Percentiles rank a stretch among this genome's conserved stretches.
phyloP scores from a whole-genome alignment of 2,113 vertebrate genomes.

The Oryctolagus cuniculus region DNA sequence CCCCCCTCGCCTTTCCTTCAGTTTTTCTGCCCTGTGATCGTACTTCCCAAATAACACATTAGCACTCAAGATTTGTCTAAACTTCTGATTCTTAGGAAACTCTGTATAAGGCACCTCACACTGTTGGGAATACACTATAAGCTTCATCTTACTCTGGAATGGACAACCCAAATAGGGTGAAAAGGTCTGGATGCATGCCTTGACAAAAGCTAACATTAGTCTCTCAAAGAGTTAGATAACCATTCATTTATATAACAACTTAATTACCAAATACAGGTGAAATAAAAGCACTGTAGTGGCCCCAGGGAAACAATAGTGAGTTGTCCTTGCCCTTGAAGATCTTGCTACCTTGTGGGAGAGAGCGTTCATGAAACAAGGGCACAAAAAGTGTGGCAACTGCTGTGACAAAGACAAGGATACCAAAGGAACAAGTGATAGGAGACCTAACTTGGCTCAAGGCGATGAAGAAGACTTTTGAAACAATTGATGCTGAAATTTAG shows the following conservation, averaged over 20 bases:
- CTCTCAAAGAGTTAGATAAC: background rate
- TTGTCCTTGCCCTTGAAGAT: background rate
- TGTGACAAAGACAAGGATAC: background rate
- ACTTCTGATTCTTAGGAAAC: background rate
- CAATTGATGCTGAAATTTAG: background rate
- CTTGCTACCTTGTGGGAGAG: background rate
- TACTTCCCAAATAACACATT: background rate
- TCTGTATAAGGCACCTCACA: background rate
- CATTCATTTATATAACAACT: constrained; percentile 17
- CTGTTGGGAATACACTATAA: background rate
- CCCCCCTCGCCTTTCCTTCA: background rate
- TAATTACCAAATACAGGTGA: background rate
- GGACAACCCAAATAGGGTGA: background rate
- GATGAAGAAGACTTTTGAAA: background rate
- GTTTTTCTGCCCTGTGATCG: background rate
- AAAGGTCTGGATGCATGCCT: background rate
- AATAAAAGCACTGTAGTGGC: background rate
- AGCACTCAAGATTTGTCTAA: background rate
- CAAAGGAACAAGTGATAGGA: background rate
- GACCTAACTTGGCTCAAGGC: background rate
- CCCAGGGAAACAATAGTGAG: background rate
- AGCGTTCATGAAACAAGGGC: background rate
- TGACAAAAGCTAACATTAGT: background rate
- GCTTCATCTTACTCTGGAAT: background rate
- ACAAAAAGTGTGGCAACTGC: background rate